Percentiles rank a stretch among this genome's conserved stretches.
These are phyloP conservation scores for Coptodon rendalli DNA, from an alignment of 2,113 vertebrate species.

Conservation along the genomic window DNA sequence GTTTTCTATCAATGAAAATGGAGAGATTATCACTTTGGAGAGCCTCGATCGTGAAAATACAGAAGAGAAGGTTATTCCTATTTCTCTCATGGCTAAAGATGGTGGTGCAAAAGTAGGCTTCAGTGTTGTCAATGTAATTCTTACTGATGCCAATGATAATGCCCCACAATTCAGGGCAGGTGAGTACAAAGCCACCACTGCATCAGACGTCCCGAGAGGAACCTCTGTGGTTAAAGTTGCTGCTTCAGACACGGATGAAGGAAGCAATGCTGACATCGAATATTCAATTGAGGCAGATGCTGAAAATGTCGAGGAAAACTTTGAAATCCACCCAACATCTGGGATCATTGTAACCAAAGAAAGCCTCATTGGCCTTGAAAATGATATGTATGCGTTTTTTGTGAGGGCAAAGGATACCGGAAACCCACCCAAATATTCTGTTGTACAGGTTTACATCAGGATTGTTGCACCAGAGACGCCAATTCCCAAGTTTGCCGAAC, in stretches of 20 bases:
- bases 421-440: slow-evolving; percentile 78
- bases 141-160: slow-evolving; percentile 96
- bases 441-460: slow-evolving; percentile 84
- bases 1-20: slow-evolving; percentile 84
- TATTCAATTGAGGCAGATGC: slow-evolving; percentile 86
- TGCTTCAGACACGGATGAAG: slow-evolving; percentile 92
- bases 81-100: slow-evolving; percentile 90
- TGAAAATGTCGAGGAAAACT: slow-evolving; percentile 87
- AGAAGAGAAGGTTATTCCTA: slow-evolving; percentile 85
- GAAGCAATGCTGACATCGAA: slow-evolving; percentile 89
- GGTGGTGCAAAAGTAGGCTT: slow-evolving; percentile 92
- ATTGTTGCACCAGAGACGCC: slow-evolving; percentile 82
- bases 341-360: slow-evolving; percentile 90
- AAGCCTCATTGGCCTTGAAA: slow-evolving; percentile 93
- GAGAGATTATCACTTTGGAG: slow-evolving; percentile 86
- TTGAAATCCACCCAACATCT: slow-evolving; percentile 84
- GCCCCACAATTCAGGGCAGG: slow-evolving; percentile 86
- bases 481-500: slow-evolving; percentile 85
- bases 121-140: slow-evolving; percentile 88
- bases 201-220: slow-evolving; percentile 80
- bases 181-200: slow-evolving; percentile 84
- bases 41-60: slow-evolving; percentile 89
- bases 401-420: slow-evolving; percentile 89
- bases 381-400: slow-evolving; percentile 85
- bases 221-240: slow-evolving; percentile 83